Base-by-base conservation (phyloP, 2,888 invertebrate species). In the Calliopum simillimum region DNA sequence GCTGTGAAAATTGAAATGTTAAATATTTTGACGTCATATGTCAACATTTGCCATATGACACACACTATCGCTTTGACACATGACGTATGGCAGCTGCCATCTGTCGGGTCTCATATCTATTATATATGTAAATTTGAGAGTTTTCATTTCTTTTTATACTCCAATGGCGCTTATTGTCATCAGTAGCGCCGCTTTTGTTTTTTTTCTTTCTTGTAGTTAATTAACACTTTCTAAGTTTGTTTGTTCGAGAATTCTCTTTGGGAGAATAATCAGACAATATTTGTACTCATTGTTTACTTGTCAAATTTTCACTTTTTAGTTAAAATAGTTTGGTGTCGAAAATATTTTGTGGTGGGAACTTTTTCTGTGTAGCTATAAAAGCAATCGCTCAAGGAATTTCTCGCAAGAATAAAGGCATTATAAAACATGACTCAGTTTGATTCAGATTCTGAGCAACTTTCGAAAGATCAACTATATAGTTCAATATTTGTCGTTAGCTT, bases 1-100 rank as follows among this genome's bases (percentile, higher is more conserved):
- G 46, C 66, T 46, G 44, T 46, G 61, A 44, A 56, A 19, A 61
- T 16, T 19, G 8, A 46, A 41, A 51, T 25, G 64, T 44, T 51
- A 16, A 49, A 13, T 13, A 19, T 16, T 12, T 43, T 67, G 58
- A 56, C 67, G 58, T 44, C 55, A 44, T 66, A n/a, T 61, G 43
- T 61, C 61, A 44, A 61, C 61, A 61, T 44, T 61, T 61, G 4
- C 19, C 61, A 55, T 33, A 21, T 21, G 55, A 21, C 55, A 56
- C 16, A 4, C 55, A 14, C 55, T 56, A 25, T 19, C 6, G 55
- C 21, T 19, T 13, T 13, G 21, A 21, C 12, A 12, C 16, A 53
- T 53, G 53, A 53, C 53, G 14, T 23, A 53, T 23, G 21, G 33
- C 33, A 23, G 53, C 53, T 23, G 13, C 53, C 21, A 53, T 23